These are phyloP conservation scores for Neotoma lepida DNA, from an alignment of 2,113 vertebrate species.

Conservation along the genomic window DNA sequence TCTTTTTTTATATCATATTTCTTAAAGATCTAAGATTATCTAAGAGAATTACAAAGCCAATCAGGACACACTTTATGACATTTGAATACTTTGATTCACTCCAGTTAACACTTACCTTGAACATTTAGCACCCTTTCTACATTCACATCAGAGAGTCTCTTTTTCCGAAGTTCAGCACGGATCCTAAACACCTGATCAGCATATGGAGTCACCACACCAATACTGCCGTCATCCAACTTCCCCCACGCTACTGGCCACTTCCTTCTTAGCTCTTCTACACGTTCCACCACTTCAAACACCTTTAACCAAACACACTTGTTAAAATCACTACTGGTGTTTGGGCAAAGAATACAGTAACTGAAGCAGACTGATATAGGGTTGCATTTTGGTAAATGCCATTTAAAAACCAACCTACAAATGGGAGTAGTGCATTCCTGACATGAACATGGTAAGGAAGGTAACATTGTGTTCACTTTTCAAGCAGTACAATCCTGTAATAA, in stretches of 20 bases:
- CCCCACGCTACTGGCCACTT: slow-evolving; percentile 99
- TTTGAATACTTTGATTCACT: not conserved
- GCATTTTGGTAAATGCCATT: not conserved
- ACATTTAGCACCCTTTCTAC: slow-evolving; percentile 98
- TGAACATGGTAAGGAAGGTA: slow-evolving; percentile 6
- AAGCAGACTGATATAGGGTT: not conserved
- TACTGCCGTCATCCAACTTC: slow-evolving; percentile 97
- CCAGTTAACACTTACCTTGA: slow-evolving; percentile 90
- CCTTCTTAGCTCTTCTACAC: slow-evolving; percentile 96
- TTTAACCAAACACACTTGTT: slow-evolving; percentile 76
- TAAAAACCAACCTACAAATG: slow-evolving; percentile 31
- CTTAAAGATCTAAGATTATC: not conserved
- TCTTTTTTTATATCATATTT: not conserved
- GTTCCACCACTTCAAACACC: slow-evolving; percentile 99
- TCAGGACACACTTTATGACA: not conserved
- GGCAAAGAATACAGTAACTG: not conserved
- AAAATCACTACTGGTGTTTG: not conserved
- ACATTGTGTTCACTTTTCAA: not conserved
- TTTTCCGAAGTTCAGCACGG: slow-evolving; percentile 97
- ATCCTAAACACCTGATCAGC: slow-evolving; percentile 98
- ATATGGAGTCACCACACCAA: slow-evolving; percentile 97
- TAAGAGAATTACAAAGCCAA: slow-evolving; percentile 38
- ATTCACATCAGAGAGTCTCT: slow-evolving; percentile 97
- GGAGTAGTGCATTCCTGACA: not conserved
- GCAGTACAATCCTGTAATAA: slow-evolving; percentile 28